A percentile compares a stretch with the other conserved stretches of the same genome.
These are phyloP conservation scores for Lagodon rhomboides DNA, from an alignment of 2,797 vertebrate species.

Conservation along the genomic window DNA sequence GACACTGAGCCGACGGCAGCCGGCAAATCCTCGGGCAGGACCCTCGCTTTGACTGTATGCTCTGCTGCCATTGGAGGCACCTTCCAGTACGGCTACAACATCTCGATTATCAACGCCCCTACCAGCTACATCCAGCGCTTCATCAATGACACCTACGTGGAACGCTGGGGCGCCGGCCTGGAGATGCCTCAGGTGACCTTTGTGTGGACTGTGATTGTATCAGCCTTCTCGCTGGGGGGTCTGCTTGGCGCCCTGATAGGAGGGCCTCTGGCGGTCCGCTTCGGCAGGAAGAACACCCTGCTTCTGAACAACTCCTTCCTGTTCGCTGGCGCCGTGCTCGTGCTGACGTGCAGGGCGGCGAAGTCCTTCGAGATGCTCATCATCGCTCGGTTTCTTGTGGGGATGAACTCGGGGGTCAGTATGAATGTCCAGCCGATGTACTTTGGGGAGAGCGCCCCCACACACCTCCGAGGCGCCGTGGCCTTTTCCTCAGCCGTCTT, in stretches of 20 bases:
- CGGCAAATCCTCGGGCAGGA: conserved; percentile 43
- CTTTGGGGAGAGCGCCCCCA: conserved; percentile 92
- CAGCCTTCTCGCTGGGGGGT: conserved; percentile 89
- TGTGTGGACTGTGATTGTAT: conserved; percentile 90
- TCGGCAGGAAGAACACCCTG: conserved; percentile 91
- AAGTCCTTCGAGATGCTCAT: conserved; percentile 92
- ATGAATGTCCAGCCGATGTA: conserved; percentile 96
- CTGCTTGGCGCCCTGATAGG: conserved; percentile 88
- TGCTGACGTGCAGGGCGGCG: conserved; percentile 82
- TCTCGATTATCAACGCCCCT: conserved; percentile 93
- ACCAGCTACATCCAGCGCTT: conserved; percentile 90
- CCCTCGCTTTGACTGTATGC: conserved; percentile 87
- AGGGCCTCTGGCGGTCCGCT: conserved; percentile 88
- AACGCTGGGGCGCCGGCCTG: conserved; percentile 80
- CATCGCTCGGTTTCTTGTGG: conserved; percentile 88
- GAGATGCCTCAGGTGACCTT: conserved; percentile 80
- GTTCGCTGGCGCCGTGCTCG: conserved; percentile 79
- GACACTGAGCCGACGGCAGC: conserved; percentile 26
- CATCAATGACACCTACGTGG: conserved; percentile 89
- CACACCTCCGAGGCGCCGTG: conserved; percentile 88
- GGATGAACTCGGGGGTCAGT: conserved; percentile 90
- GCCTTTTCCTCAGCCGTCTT: conserved; percentile 91
- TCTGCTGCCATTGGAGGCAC: conserved; percentile 94
- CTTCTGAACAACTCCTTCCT: conserved; percentile 90
- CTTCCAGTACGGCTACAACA: conserved; percentile 95